A percentile compares a stretch with the other conserved stretches of the same genome.
Conservation (phyloP, 2,113 vertebrate genomes). For the Columba janthina region DNA sequence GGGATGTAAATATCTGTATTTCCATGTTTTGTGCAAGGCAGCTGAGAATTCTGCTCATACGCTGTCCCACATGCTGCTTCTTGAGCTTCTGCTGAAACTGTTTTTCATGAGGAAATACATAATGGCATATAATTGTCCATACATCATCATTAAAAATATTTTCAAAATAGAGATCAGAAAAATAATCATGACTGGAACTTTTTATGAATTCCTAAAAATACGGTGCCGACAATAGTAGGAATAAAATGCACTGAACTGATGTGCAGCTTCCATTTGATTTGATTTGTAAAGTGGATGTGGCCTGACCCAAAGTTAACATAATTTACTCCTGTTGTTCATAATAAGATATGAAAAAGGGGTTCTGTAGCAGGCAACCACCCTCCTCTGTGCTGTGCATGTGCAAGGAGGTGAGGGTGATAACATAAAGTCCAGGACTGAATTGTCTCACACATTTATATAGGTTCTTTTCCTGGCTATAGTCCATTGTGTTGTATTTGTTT, state of each 20-base stretch:
- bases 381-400: fast-evolving
- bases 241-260: background rate
- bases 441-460: fast-evolving
- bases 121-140: background rate
- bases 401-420: background rate
- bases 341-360: background rate
- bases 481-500: background rate
- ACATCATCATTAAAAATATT: background rate
- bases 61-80: background rate
- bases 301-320: background rate
- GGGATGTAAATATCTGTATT: background rate
- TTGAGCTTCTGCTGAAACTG: background rate
- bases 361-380: background rate
- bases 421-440: background rate
- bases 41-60: background rate
- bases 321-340: background rate
- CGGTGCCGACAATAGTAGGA: background rate
- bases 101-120: background rate
- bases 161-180: background rate
- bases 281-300: background rate
- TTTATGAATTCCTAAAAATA: background rate
- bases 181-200: background rate
- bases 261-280: background rate
- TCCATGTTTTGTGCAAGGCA: background rate
- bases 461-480: background rate